Evolutionary conservation across 1,140 invertebrate genomes (phyloP).

Genomic region (Oryctes rhinoceros): DNA sequence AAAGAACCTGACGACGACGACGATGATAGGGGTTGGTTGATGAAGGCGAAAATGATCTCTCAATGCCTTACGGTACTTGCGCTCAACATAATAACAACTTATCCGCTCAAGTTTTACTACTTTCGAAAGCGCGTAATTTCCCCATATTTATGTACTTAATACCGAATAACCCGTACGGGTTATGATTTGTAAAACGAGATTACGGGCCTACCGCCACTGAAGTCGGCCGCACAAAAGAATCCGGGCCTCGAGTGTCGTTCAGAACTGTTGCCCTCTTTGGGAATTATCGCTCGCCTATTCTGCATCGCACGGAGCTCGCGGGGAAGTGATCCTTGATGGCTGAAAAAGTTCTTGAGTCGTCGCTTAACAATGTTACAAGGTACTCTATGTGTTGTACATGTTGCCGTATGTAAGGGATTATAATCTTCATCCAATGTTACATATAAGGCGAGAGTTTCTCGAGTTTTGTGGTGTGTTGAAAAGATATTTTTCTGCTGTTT

Average conservation of each 20-base stretch:
- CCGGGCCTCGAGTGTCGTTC: constrained; percentile 24
- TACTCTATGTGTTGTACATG: neutral
- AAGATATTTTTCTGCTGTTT: too few species aligned
- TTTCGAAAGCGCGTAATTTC: constrained; percentile 16
- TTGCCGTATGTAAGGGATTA: neutral
- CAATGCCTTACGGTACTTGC: neutral
- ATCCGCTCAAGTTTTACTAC: constrained; percentile 5
- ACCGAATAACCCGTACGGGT: constrained; percentile 28
- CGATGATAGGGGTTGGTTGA: constrained; percentile 3
- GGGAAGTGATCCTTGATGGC: constrained; percentile 12
- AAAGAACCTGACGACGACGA: neutral
- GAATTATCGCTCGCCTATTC: constrained; percentile 6
- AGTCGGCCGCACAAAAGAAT: neutral
- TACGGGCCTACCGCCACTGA: neutral
- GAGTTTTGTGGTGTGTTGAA: too few species aligned
- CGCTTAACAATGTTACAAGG: neutral
- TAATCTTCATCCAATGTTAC: neutral
- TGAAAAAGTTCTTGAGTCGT: neutral
- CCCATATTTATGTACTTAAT: constrained; percentile 30
- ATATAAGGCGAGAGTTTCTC: too few species aligned
- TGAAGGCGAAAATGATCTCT: constrained; percentile 8
- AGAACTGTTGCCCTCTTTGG: constrained; percentile 13
- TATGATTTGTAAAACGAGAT: constrained; percentile 30
- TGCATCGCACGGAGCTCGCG: neutral
- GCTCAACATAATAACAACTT: neutral